Base-by-base conservation (phyloP, 2,888 invertebrate species). In the Drosophila aldrichi region DNA sequence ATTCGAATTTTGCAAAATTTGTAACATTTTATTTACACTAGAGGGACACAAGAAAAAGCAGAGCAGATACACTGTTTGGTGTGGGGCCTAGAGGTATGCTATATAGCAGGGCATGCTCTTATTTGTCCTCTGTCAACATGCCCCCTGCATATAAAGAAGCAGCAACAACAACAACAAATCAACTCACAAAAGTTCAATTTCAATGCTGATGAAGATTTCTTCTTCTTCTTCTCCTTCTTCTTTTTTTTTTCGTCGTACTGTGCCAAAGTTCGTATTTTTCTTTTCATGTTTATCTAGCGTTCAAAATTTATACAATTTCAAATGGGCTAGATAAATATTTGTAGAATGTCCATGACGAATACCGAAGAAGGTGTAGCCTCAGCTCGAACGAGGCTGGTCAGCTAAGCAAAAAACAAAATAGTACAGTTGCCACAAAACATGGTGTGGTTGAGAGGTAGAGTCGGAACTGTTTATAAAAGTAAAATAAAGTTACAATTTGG, bases 11-110 rank as follows among this genome's bases (percentile, higher is more conserved):
- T 74, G 71, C 74, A 76, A 66, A 79, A 88, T 85, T 88, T 85
- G 83, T 86, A 80, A 85, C 88, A 88, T 83, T 88, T 80, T 83
- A 83, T 83, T 83, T 88, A 65, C 88, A 82, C 70, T 55, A 48
- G 74, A 58, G 79, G 70, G 62, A 79, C 79, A 68, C 55, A 58
- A 20, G 46, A 20, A 36, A 36, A 41, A 43, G 43, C 5, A 14
- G 20, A 10, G 5, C 20, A 51, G 51, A 16, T 36, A 20, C 49
- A 51, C 29, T 14, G 22, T 12, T 12, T 18, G 36, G 36, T 18
- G 32, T 34, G 46, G 46, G 44, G 40, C 34, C 18, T 29, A 16
- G 66, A n/a, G 36, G 55, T 48, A n/a, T 58, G 38, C 22, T 34
- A 22, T 43, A 34, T 54, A 41, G 52, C 41, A 40, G 38, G 14